phyloP scores from a whole-genome alignment of 2,113 vertebrate genomes.

The Percina caprodes region DNA sequence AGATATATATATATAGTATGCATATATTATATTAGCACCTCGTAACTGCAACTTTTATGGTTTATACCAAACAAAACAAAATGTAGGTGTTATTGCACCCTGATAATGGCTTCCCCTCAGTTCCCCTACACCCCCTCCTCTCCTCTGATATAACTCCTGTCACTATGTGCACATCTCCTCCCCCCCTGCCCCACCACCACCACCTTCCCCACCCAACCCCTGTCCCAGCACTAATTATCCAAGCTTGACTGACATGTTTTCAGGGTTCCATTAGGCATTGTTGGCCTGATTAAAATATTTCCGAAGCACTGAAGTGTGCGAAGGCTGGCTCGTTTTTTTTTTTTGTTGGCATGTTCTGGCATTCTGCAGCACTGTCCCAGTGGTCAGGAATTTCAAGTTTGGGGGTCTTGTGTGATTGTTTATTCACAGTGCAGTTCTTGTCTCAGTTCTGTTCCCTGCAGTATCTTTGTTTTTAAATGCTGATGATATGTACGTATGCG shows the following conservation, averaged over 20 bases:
- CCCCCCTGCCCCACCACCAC: neutral
- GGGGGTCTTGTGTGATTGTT: constrained; percentile 24
- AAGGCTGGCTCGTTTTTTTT: constrained; percentile 27
- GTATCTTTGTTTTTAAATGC: neutral
- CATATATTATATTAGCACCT: no score
- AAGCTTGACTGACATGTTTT: constrained; percentile 75
- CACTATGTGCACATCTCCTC: constrained; percentile 27
- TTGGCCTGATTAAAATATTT: constrained; percentile 81
- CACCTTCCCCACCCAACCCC: neutral
- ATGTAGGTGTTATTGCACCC: constrained; percentile 11
- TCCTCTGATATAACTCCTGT: constrained; percentile 45
- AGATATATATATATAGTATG: no score
- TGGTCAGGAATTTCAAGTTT: constrained; percentile 42
- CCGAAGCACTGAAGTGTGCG: constrained; percentile 68
- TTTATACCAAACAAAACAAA: no score
- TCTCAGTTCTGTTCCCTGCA: neutral
- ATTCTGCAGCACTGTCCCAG: constrained; percentile 18
- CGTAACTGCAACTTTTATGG: no score
- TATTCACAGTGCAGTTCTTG: neutral
- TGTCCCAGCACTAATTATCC: constrained; percentile 73
- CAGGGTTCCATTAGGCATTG: constrained; percentile 50
- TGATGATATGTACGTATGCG: neutral
- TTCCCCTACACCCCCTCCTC: constrained; percentile 67
- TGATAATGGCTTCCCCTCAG: neutral
- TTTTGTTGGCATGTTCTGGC: constrained; percentile 45